Evolutionary conservation across 2,888 invertebrate species (phyloP), one percentile per base, ranked within the genome.

Genomic region (Schizotus pectinicornis): DNA sequence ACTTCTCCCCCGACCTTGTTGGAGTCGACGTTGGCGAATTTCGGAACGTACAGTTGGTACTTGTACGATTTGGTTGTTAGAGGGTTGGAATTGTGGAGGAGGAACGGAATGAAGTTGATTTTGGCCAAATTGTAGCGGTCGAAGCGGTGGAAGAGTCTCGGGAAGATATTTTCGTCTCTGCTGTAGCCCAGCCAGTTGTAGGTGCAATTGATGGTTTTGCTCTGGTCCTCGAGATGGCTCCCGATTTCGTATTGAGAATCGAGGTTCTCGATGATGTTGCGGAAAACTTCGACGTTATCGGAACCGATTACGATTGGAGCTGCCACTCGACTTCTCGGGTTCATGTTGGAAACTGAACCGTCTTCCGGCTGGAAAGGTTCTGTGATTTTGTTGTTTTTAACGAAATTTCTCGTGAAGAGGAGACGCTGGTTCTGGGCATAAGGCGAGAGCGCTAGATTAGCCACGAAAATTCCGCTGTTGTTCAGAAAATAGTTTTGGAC

Each of bases 41-140:
- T 86, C 0, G 94, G 91, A 0, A 94, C 92, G 70, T 87, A 91
- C 2, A 89, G 83, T 5, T 89, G 88, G 69, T 90, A 86, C 22
- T 86, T 84, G 68, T 92, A 91, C 13, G 91, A 88, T 67, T 91
- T 90, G 5, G 90, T 90, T 0, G 96, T 91, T 9, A 91, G 90
- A 0, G 96, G 91, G 78, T 96, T 94, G 59, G 94, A 92, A 73
- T 90, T 92, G 70, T 95, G 94, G 55, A 94, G 81, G 60, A 98
- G 81, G 74, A 92, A 98, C 0, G 98, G 99, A 70, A 95, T 87
- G 73, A 94, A 97, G 62, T 88, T 82, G 59, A 99, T 92, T 80
- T 90, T 91, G 0, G 98, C 98, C 62, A 99, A 82, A 79, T 98
- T 98, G 76, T 95, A 99, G 52, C 97, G 86, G 79, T 96, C 94